Evolutionary conservation across 2,888 invertebrate species (phyloP), one percentile per base, ranked within the genome.

Genomic region (Mythimna vitellina): DNA sequence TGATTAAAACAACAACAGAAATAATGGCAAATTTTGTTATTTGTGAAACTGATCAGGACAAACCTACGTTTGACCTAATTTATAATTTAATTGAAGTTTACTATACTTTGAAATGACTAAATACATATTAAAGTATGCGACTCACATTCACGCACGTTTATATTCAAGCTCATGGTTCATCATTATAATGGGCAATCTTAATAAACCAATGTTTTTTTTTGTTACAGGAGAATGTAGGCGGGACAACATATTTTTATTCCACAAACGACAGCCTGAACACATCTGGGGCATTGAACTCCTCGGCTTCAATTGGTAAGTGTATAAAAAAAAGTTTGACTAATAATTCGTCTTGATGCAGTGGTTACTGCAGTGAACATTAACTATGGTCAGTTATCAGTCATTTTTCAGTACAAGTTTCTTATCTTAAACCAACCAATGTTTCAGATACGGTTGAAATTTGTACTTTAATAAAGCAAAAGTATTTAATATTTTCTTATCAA

Each of bases 241-340:
- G 99, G 38, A 99, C 99, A 22, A 99, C 99, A 64, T 99, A 99
- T 93, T 99, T 99, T 94, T 99, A 99, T 93, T 97, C 98, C 53
- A 97, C 98, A 76, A 95, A 93, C 60, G 97, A 96, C 87, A 93
- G 93, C 79, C 90, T 95, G 79, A 95, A 96, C 83, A 91, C 95
- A 72, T 93, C 95, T 20, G 94, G 91, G 92, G 91, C 22, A 89
- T 90, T 93, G 68, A 95, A 91, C 82, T 88, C 95, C 20, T 91
- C 96, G 10, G 91, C 92, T 3, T 87, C 92, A n/a, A 90, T 94
- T 54, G 95, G 95, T 93, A 90, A 90, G 87, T 79, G 25, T 10
- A 49, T 29, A 17, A 67, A 73, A 29, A 54, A 54, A 64, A 7
- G 12, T 35, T 49, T 22, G 8, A 46, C 12, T 32, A 42, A 53